Conservation (phyloP, 1,140 invertebrate species). For the Orchesella cincta region DNA sequence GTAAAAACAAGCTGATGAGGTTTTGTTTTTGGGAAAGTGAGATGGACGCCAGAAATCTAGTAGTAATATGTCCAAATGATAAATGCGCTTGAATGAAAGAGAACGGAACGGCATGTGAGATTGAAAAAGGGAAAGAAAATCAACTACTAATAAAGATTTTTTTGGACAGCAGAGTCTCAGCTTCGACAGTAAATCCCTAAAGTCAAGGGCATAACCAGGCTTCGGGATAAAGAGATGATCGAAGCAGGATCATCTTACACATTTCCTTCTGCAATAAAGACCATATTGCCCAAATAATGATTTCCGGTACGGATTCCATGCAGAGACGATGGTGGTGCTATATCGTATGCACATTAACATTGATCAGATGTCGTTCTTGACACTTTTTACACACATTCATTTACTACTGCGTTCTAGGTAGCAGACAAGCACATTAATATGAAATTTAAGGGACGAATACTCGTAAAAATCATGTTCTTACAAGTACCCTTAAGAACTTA, state of each 20-base stretch:
- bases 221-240: not conserved
- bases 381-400: constrained; percentile 43
- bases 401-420: not conserved
- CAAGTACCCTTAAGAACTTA: not conserved
- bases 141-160: not conserved
- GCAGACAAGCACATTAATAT: not conserved
- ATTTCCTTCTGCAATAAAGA: constrained; percentile 50
- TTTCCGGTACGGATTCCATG: constrained; percentile 51
- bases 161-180: not conserved
- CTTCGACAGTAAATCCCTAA: not conserved
- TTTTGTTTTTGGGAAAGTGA: not conserved
- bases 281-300: constrained; percentile 53
- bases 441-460: not conserved
- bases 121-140: not conserved
- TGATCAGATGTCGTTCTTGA: constrained; percentile 50
- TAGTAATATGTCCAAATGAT: not conserved
- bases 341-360: constrained; percentile 36
- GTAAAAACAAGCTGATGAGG: too few relatives aligned
- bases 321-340: too few relatives aligned
- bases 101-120: too few relatives aligned
- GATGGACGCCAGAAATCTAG: not conserved
- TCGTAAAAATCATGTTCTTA: not conserved
- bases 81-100: constrained; percentile 21
- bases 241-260: constrained; percentile 18
- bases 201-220: constrained; percentile 6